These are phyloP conservation scores for Chauna torquata DNA, from an alignment of 2,113 vertebrate genomes.

Conservation along the genomic window DNA sequence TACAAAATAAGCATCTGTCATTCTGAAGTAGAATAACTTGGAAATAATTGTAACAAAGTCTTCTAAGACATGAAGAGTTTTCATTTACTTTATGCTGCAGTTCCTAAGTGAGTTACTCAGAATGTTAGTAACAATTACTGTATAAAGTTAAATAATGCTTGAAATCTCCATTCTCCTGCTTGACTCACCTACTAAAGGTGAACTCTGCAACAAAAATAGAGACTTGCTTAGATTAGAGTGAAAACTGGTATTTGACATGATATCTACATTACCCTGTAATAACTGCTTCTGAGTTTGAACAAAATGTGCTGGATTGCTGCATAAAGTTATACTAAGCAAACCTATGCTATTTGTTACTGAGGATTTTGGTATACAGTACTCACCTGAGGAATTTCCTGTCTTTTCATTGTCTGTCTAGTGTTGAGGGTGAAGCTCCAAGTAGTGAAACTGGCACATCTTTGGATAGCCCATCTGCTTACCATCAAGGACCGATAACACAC, in stretches of 20 bases:
- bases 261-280: not conserved
- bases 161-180: not conserved
- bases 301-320: not conserved
- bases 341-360: not conserved
- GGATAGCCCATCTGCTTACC: slow-evolving; percentile 84
- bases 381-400: not conserved
- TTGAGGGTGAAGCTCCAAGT: slow-evolving; percentile 91
- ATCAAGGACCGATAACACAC: slow-evolving; percentile 84
- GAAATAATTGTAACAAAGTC: not conserved
- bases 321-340: not conserved
- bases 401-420: slow-evolving; percentile 74
- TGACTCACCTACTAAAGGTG: not conserved
- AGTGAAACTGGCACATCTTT: slow-evolving; percentile 85
- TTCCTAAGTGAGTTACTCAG: not conserved
- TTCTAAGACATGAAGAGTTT: not conserved
- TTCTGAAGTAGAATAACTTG: not conserved
- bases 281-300: not conserved
- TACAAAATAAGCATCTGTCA: not conserved
- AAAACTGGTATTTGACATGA: not conserved
- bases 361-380: not conserved
- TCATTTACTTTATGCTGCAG: not conserved
- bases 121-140: not conserved
- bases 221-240: not conserved
- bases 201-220: not conserved
- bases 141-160: not conserved